Evolutionary conservation across 2,113 vertebrate genomes (phyloP).

Genomic region (Emydocephalus ijimae): DNA sequence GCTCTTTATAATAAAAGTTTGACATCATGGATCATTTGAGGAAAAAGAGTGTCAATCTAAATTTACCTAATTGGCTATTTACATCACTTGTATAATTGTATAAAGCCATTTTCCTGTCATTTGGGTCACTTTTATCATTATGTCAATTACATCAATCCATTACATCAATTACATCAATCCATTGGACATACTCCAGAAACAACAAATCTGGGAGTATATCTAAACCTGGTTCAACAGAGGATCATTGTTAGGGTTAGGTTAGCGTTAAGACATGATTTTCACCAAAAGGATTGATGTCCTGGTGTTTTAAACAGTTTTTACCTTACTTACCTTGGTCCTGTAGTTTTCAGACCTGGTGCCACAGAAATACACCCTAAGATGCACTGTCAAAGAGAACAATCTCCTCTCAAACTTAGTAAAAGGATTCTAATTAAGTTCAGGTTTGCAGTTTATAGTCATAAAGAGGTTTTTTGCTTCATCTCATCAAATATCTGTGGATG

Average conservation of each 20-base stretch:
- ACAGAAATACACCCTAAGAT: background rate
- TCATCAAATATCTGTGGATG: background rate
- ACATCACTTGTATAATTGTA: background rate
- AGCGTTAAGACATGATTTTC: background rate
- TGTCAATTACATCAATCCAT: background rate
- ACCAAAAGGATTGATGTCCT: background rate
- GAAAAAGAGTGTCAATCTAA: background rate
- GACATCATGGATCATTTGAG: background rate
- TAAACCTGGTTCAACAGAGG: background rate
- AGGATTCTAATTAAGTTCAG: background rate
- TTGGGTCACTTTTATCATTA: background rate
- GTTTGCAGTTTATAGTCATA: too few relatives aligned
- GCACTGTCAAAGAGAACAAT: background rate
- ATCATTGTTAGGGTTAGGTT: background rate
- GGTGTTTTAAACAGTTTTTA: background rate
- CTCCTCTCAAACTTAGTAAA: background rate
- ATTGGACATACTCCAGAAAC: background rate
- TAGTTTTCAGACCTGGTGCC: background rate
- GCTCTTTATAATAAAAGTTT: background rate
- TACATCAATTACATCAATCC: background rate
- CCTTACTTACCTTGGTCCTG: background rate
- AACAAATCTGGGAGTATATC: background rate
- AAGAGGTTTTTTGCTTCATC: background rate
- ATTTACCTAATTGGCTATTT: background rate
- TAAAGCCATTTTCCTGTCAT: background rate